A percentile compares a stretch with the other conserved stretches of the same genome.
Conservation (phyloP, 2,797 vertebrate genomes). For the Syngnathus rostellatus region DNA sequence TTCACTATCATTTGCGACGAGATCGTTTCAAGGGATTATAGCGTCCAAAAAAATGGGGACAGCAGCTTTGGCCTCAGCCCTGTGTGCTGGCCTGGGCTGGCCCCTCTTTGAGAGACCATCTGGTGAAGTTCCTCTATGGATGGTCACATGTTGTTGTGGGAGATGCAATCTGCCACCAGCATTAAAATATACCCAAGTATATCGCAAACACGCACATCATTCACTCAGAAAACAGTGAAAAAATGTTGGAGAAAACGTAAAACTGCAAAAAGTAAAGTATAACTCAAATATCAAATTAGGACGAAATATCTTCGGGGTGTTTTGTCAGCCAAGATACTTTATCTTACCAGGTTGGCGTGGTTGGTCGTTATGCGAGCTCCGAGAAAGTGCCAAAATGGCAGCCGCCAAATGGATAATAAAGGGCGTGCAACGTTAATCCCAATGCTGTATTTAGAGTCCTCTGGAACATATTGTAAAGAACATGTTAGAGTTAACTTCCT, state of each 20-base stretch:
- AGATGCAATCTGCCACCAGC: slow-evolving; percentile 38
- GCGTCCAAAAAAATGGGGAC: slow-evolving; percentile 27
- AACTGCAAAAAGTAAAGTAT: background rate
- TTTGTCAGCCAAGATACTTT: background rate
- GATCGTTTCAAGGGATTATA: slow-evolving; percentile 51
- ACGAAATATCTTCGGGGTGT: background rate
- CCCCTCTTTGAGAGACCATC: slow-evolving; percentile 60
- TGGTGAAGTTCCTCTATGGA: slow-evolving; percentile 51
- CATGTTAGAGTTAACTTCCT: too few species aligned
- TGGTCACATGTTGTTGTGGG: slow-evolving; percentile 43
- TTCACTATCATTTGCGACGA: background rate
- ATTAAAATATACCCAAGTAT: slow-evolving; percentile 37
- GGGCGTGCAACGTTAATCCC: too few species aligned
- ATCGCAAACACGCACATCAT: background rate
- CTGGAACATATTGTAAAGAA: too few species aligned
- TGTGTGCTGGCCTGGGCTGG: slow-evolving; percentile 32
- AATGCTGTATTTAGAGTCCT: too few species aligned
- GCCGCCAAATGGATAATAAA: too few species aligned
- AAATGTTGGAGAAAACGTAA: background rate
- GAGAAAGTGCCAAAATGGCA: too few species aligned
- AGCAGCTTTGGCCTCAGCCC: slow-evolving; percentile 42
- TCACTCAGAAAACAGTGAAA: background rate
- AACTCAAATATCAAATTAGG: background rate
- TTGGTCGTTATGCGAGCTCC: too few species aligned
- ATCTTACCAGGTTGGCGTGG: too few species aligned